These are phyloP conservation scores for Thunnus maccoyii DNA, from an alignment of 2,113 vertebrate genomes.

Conservation along the genomic window DNA sequence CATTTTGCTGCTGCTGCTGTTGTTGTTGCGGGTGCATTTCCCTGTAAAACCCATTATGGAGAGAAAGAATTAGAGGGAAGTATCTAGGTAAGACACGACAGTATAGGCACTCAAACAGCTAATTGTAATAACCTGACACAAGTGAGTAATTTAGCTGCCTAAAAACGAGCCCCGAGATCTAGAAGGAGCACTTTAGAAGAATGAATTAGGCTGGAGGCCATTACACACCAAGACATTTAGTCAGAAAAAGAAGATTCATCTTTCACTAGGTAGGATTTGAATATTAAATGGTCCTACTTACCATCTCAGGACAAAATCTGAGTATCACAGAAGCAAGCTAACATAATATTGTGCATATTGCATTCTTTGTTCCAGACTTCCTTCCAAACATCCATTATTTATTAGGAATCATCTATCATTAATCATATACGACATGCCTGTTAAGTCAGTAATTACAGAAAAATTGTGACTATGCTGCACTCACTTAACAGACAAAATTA, in stretches of 20 bases:
- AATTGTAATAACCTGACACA: slow-evolving; percentile 85
- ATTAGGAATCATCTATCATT: slow-evolving; percentile 75
- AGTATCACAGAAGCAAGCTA: slow-evolving; percentile 43
- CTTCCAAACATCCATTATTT: slow-evolving; percentile 68
- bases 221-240: slow-evolving; percentile 67
- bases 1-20: slow-evolving; percentile 61
- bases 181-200: slow-evolving; percentile 74
- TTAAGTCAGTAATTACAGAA: slow-evolving; percentile 78
- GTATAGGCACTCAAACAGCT: slow-evolving; percentile 73
- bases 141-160: slow-evolving; percentile 80
- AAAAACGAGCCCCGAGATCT: slow-evolving; percentile 73
- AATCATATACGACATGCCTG: slow-evolving; percentile 71
- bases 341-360: slow-evolving; percentile 58
- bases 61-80: slow-evolving; percentile 68
- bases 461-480: slow-evolving; percentile 65
- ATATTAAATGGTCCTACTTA: slow-evolving; percentile 63
- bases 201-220: slow-evolving; percentile 74
- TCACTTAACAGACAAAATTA: slow-evolving; percentile 61
- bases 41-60: slow-evolving; percentile 77
- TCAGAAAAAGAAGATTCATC: slow-evolving; percentile 71
- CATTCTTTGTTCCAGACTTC: slow-evolving; percentile 49
- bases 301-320: slow-evolving; percentile 40
- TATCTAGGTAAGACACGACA: slow-evolving; percentile 71
- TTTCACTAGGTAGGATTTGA: slow-evolving; percentile 61
- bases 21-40: slow-evolving; percentile 63